These are phyloP conservation scores for Mormyrus hasselquistii DNA, from an alignment of 2,797 vertebrate species.

Conservation along the genomic window DNA sequence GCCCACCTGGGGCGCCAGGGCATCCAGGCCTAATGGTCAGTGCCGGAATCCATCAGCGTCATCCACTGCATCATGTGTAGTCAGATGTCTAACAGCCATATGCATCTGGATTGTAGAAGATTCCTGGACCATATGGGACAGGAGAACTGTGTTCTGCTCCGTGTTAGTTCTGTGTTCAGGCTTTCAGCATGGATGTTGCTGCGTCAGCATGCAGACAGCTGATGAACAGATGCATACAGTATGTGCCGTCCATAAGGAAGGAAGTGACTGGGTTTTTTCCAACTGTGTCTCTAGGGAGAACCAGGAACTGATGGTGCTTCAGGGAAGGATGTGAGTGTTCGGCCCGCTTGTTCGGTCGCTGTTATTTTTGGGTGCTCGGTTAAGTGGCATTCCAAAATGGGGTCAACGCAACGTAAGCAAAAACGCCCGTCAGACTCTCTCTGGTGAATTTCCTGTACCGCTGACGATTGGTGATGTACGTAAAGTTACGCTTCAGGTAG, in stretches of 20 bases:
- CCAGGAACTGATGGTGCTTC: slow-evolving; percentile 70
- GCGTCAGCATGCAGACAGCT: neutral
- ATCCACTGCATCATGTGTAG: neutral
- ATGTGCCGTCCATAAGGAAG: neutral
- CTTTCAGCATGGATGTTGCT: neutral
- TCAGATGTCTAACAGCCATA: neutral
- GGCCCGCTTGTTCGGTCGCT: slow-evolving; percentile 10
- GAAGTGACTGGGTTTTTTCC: slow-evolving; percentile 14
- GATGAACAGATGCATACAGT: neutral
- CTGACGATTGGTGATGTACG: too few relatives aligned
- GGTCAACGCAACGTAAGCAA: neutral
- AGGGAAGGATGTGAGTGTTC: slow-evolving; percentile 81
- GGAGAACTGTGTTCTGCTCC: neutral
- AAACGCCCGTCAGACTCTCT: neutral
- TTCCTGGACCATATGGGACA: neutral
- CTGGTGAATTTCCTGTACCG: neutral
- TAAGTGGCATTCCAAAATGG: neutral
- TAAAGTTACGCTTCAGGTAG: too few relatives aligned
- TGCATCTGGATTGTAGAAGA: neutral
- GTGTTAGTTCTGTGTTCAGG: neutral
- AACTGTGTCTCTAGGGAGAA: slow-evolving; percentile 68
- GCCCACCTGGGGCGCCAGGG: slow-evolving; percentile 76
- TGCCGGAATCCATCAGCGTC: slow-evolving; percentile 4
- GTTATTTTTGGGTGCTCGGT: neutral
- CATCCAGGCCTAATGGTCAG: slow-evolving; percentile 81